Percentiles rank a stretch among this genome's conserved stretches.
These are phyloP conservation scores for Drosophila parvula DNA, from an alignment of 1,140 invertebrate genomes.

Conservation along the genomic window DNA sequence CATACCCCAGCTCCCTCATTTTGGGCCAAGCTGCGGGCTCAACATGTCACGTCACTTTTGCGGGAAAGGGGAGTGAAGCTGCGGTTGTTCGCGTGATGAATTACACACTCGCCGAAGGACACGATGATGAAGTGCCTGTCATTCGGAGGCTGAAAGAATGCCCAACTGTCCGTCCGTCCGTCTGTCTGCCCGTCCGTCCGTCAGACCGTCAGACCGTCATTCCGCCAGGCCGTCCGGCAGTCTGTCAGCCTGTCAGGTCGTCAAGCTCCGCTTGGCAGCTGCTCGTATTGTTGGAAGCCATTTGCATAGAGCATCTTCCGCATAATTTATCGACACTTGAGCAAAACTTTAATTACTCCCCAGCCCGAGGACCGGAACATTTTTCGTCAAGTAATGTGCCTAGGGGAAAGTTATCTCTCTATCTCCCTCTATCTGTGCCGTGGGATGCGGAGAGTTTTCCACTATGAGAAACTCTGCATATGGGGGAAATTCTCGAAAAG, in stretches of 20 bases:
- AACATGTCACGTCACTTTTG: conserved; percentile 73
- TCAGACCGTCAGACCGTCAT: background rate
- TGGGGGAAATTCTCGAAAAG: conserved; percentile 57
- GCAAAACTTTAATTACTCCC: conserved; percentile 81
- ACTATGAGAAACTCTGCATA: conserved; percentile 69
- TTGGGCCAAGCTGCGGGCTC: conserved; percentile 65
- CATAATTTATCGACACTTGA: conserved; percentile 82
- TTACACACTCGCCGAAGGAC: conserved; percentile 82
- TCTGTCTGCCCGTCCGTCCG: background rate
- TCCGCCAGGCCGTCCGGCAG: background rate
- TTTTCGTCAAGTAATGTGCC: conserved; percentile 50
- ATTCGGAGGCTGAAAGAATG: conserved; percentile 79
- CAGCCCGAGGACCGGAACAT: conserved; percentile 34
- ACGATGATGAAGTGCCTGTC: conserved; percentile 82
- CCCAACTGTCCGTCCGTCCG: conserved; percentile 57
- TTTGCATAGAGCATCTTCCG: conserved; percentile 74
- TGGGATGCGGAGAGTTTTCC: conserved; percentile 15
- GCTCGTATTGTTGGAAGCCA: conserved; percentile 60
- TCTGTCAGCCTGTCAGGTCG: conserved; percentile 39
- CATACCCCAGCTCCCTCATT: background rate
- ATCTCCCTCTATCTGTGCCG: background rate
- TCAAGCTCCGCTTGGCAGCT: conserved; percentile 26
- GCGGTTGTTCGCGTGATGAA: conserved; percentile 82
- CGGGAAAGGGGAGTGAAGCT: conserved; percentile 35
- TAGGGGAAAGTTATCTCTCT: conserved; percentile 7